Evolutionary conservation across 2,797 vertebrate species (phyloP).

Genomic region (Crax fasciolata): DNA sequence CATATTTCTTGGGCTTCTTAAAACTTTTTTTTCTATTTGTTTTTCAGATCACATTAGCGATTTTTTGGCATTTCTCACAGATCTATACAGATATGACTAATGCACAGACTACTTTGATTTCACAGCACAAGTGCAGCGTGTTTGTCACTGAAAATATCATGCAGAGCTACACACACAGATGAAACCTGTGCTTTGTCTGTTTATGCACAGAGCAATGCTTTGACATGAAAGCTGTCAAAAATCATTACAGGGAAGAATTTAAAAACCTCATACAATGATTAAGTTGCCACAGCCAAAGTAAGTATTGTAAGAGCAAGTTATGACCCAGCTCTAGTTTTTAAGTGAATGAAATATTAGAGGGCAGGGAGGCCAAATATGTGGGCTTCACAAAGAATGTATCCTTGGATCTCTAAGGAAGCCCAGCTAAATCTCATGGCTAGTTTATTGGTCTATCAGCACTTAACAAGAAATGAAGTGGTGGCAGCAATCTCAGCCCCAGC

Average conservation of each 20-base stretch:
- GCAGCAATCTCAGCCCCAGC: background rate
- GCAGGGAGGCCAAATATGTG: slow-evolving; percentile 31
- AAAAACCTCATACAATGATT: slow-evolving; percentile 8
- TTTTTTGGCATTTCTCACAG: background rate
- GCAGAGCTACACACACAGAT: background rate
- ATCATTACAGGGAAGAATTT: background rate
- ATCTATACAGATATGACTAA: slow-evolving; percentile 10
- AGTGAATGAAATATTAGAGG: slow-evolving; percentile 55
- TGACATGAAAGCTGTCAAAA: slow-evolving; percentile 25
- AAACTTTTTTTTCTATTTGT: background rate
- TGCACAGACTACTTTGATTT: background rate
- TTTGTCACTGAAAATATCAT: slow-evolving; percentile 26
- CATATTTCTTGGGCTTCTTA: background rate
- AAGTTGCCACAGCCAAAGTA: background rate
- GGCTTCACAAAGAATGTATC: slow-evolving; percentile 38
- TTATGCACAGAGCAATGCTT: background rate
- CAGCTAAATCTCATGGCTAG: background rate
- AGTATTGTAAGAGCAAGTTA: slow-evolving; percentile 37
- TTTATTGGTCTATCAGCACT: background rate
- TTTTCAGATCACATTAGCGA: background rate
- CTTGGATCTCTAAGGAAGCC: background rate
- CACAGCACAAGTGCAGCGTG: slow-evolving; percentile 1
- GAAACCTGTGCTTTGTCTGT: background rate
- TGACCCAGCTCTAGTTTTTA: background rate
- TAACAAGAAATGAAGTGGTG: background rate